These are phyloP conservation scores for Kobus ellipsiprymnus DNA, from an alignment of 2,113 vertebrate genomes.

Conservation along the genomic window DNA sequence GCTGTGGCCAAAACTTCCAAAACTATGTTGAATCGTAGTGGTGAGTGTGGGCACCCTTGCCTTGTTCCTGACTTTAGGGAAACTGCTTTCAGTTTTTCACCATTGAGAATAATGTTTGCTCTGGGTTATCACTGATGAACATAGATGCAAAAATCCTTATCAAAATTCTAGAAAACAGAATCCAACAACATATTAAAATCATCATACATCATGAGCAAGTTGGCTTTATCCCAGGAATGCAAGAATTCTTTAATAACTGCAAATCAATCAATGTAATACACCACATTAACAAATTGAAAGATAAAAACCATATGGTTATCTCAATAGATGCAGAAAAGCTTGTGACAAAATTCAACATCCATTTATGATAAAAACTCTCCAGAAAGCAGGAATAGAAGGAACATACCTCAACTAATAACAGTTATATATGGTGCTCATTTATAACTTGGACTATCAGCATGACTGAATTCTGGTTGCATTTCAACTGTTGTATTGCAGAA, in stretches of 20 bases:
- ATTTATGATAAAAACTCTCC: not conserved
- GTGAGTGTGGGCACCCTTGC: not conserved
- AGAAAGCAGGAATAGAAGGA: not conserved
- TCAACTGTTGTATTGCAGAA: slow-evolving; percentile 94
- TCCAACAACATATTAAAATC: not conserved
- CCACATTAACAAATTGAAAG: not conserved
- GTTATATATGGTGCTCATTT: slow-evolving; percentile 35
- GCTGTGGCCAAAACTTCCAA: not conserved
- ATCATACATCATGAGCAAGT: not conserved
- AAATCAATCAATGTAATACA: not conserved
- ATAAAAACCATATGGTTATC: not conserved
- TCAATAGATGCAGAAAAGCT: not conserved
- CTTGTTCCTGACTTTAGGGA: not conserved
- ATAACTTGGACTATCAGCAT: slow-evolving; percentile 80
- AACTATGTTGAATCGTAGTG: not conserved
- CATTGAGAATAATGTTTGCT: not conserved
- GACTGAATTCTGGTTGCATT: slow-evolving; percentile 94
- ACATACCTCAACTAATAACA: not conserved
- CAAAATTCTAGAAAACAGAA: not conserved
- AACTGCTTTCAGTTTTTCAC: not conserved
- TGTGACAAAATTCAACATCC: not conserved
- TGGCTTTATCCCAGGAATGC: not conserved
- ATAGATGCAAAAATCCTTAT: not conserved
- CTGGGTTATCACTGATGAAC: not conserved
- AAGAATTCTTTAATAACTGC: not conserved